These are phyloP conservation scores for Hucho hucho DNA, from an alignment of 2,113 vertebrate genomes.

Conservation along the genomic window DNA sequence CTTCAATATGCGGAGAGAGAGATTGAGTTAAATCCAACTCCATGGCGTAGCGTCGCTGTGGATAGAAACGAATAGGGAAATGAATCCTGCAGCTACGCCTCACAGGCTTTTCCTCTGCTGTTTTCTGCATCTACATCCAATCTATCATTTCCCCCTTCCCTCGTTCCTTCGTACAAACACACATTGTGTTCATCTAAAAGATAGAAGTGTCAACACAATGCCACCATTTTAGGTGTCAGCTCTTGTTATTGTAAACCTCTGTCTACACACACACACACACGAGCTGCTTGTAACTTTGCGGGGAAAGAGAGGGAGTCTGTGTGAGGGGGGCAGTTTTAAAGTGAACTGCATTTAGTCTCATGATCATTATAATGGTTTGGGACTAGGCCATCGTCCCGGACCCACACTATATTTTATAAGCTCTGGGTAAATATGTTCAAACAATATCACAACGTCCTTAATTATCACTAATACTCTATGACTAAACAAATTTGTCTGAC, in stretches of 20 bases:
- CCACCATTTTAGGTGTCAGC: slow-evolving; percentile 49
- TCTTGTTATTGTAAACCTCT: slow-evolving; percentile 38
- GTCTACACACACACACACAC: slow-evolving; percentile 19
- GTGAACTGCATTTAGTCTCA: slow-evolving; percentile 36
- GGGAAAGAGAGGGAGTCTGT: not conserved
- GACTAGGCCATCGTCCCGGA: slow-evolving; percentile 42
- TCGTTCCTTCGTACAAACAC: slow-evolving; percentile 25
- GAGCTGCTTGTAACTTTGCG: slow-evolving; percentile 37
- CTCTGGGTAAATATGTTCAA: slow-evolving; percentile 44
- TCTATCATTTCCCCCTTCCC: slow-evolving; percentile 43
- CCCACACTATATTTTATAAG: slow-evolving; percentile 26
- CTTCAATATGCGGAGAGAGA: slow-evolving; percentile 17
- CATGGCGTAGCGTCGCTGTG: slow-evolving; percentile 31
- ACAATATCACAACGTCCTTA: slow-evolving; percentile 33
- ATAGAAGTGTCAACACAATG: slow-evolving; percentile 36
- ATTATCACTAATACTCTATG: slow-evolving; percentile 35
- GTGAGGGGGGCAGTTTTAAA: not conserved
- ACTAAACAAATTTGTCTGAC: slow-evolving; percentile 25
- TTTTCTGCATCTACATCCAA: slow-evolving; percentile 33
- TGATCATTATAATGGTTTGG: slow-evolving; percentile 41
- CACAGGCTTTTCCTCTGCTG: slow-evolving; percentile 38
- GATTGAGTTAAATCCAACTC: slow-evolving; percentile 54
- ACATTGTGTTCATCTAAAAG: slow-evolving; percentile 37
- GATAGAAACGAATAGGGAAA: slow-evolving; percentile 58
- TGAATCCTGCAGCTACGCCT: slow-evolving; percentile 50